Evolutionary conservation across 2,888 invertebrate species (phyloP), one percentile per base, ranked within the genome.

Genomic region (Magallana nippona): DNA sequence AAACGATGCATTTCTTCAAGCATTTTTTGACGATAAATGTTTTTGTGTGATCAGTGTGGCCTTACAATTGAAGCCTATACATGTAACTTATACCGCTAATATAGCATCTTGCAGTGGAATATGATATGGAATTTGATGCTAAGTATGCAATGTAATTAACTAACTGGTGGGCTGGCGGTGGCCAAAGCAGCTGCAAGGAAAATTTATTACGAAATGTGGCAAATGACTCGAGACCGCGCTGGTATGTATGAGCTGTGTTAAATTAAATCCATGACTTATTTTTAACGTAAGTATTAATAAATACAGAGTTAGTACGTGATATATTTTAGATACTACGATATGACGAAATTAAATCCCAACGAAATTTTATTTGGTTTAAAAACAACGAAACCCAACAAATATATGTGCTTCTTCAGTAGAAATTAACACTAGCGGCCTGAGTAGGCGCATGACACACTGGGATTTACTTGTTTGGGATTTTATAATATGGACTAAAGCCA

Each of bases 381-480:
- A n/a, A n/a, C n/a, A n/a, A n/a, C n/a, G n/a, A n/a, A n/a, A n/a
- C n/a, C n/a, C n/a, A n/a, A n/a, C n/a, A n/a, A n/a, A n/a, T n/a
- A n/a, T n/a, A n/a, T n/a, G n/a, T n/a, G n/a, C n/a, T n/a, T n/a
- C n/a, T n/a, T n/a, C n/a, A n/a, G n/a, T n/a, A n/a, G n/a, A n/a
- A n/a, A n/a, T n/a, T n/a, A 44, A 13, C n/a, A 55, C 55, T 19
- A 78, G 55, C 2, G 78, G 17, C 19, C 78, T 32, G 13, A 78
- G 15, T 78, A 55, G 17, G n/a, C n/a, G 19, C 55, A 78, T 44
- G 17, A 55, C 78, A 17, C 55, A 17, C 15, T n/a, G 11, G 5
- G n/a, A 78, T 78, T 44, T 78, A 19, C 78, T 78, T 62, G 62
- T n/a, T 19, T 62, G 55, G 10, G n/a, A 55, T 55, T 78, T 78